Base-by-base conservation (phyloP, 1,140 invertebrate genomes). In the Anadara kagoshimensis region DNA sequence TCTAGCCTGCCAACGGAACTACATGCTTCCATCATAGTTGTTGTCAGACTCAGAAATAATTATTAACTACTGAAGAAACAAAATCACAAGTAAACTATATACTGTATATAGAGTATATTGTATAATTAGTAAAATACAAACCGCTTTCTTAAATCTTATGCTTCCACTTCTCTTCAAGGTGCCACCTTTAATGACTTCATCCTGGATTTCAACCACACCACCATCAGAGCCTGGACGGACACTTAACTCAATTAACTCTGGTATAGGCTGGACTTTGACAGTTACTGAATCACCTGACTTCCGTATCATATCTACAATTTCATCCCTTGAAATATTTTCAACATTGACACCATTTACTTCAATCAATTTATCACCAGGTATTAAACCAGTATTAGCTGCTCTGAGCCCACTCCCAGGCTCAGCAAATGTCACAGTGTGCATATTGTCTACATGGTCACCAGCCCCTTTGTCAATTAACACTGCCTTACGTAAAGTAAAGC, bases 241-340 rank as follows among this genome's bases (percentile, higher is more conserved):
- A 70, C 86, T 87, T n/a, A 98, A 89, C 90, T 98, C 96, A 75
- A 94, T 94, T 74, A 97, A 89, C 73, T 90, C 88, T 22, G 86
- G 85, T 59, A 90, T 86, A 10, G 87, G 88, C 67, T 89, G 88
- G 83, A 98, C 96, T 93, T 95, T 95, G 43, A 98, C 93, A 53
- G 92, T 93, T 64, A 98, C 94, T 78, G 91, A 92, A 81, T 94
- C 94, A 22, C 93, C 93, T 51, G 95, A 96, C 58, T 94, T 93
- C 76, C 94, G 94, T 78, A 98, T 97, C 79, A 97, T 91, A 85
- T 98, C 95, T 76, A 98, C 97, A 70, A 98, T 95, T 82, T 97
- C 95, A 86, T 98, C 97, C 43, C 96, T 92, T 20, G 92, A 93
- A 85, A 94, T 94, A 54, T 94, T 94, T 85, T 96, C 95, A 0